A percentile compares a stretch with the other conserved stretches of the same genome.
These are phyloP conservation scores for Choloepus didactylus DNA, from an alignment of 2,797 vertebrate genomes.

Conservation along the genomic window DNA sequence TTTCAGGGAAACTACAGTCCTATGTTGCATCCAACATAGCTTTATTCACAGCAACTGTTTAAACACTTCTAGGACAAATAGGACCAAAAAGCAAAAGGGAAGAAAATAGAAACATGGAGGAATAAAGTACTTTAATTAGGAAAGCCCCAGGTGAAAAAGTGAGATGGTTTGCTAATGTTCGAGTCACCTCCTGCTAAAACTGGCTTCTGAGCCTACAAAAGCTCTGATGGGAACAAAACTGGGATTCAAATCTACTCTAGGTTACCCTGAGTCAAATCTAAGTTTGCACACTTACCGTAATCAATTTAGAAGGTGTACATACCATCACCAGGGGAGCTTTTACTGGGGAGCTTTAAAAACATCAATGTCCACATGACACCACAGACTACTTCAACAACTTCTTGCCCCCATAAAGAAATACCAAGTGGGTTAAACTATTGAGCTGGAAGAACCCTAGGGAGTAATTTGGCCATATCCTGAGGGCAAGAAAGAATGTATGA, in stretches of 20 bases:
- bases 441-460: slow-evolving; percentile 38
- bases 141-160: background rate
- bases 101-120: background rate
- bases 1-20: background rate
- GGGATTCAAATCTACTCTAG: background rate
- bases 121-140: background rate
- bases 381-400: background rate
- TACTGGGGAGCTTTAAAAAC: background rate
- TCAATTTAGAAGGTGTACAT: background rate
- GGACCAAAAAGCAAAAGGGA: background rate
- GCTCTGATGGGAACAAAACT: background rate
- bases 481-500: background rate
- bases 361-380: background rate
- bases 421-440: background rate
- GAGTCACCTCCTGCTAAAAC: background rate
- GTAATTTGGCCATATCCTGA: background rate
- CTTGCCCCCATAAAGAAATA: slow-evolving; percentile 33
- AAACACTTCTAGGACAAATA: background rate
- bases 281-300: background rate
- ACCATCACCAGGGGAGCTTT: background rate
- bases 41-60: slow-evolving; percentile 9
- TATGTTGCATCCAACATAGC: background rate
- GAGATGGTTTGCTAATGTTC: background rate
- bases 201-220: background rate
- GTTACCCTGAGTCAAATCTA: background rate